These are phyloP conservation scores for Mythimna impura DNA, from an alignment of 2,888 invertebrate species.

Conservation along the genomic window DNA sequence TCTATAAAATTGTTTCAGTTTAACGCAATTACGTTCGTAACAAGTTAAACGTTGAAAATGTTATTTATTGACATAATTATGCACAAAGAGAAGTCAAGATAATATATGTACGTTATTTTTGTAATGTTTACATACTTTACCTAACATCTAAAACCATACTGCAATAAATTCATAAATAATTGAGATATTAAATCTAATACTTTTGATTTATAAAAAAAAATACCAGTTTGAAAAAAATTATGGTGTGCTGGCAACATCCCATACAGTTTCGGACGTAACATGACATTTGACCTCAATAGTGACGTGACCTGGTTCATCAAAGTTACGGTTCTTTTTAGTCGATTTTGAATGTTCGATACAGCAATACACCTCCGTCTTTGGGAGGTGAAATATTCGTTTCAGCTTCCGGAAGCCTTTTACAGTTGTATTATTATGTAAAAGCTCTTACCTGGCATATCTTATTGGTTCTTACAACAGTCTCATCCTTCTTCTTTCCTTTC, in stretches of 20 bases:
- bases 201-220: not conserved
- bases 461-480: conserved; percentile 82
- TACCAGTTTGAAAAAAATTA: not conserved
- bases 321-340: conserved; percentile 55
- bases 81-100: no score
- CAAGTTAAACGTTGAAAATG: no score
- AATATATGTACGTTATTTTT: not conserved
- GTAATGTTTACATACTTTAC: not conserved
- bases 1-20: no score
- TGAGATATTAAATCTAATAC: not conserved
- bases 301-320: not conserved
- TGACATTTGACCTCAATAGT: conserved; percentile 39
- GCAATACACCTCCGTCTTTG: not conserved
- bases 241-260: conserved; percentile 45
- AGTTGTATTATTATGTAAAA: not conserved
- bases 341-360: conserved; percentile 18
- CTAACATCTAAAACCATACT: not conserved
- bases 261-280: conserved; percentile 26
- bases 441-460: conserved; percentile 87
- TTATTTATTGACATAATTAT: no score
- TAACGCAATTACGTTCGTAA: no score
- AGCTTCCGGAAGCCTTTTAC: not conserved
- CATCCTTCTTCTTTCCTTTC: conserved; percentile 87
- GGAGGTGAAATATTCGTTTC: not conserved
- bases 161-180: not conserved